Evolutionary conservation across 64 coral and sea anemone genomes (phyloP).

Genomic region (Pocillopora damicornis): DNA sequence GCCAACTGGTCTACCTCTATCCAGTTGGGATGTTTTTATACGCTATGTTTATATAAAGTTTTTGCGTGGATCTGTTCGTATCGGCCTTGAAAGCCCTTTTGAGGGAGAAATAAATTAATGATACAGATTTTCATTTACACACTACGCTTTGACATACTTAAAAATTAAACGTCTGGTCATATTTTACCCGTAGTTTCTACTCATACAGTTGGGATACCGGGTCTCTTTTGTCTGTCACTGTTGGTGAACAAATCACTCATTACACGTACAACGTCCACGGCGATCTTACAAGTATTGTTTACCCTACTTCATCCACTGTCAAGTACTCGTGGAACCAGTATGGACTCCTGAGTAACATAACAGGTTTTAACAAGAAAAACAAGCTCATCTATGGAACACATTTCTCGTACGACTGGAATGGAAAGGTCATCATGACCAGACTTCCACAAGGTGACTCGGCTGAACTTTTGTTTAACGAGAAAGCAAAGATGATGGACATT

Average conservation of each 20-base stretch:
- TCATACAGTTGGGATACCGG: constrained; percentile 28
- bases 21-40: too few species aligned
- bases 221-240: constrained; percentile 47
- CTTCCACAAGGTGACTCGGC: constrained; percentile 24
- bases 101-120: too few species aligned
- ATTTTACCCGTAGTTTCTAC: constrained; percentile 59
- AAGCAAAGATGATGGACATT: constrained; percentile 21
- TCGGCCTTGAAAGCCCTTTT: too few species aligned
- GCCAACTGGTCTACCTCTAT: too few species aligned
- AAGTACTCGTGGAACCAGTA: constrained; percentile 58
- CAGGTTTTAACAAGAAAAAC: constrained; percentile 49
- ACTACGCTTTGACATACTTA: too few species aligned
- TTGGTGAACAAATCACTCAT: constrained; percentile 18
- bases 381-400: constrained; percentile 22
- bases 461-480: constrained; percentile 8
- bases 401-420: constrained; percentile 73
- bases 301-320: constrained; percentile 38
- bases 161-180: too few species aligned
- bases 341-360: constrained; percentile 43
- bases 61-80: too few species aligned
- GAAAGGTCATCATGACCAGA: constrained; percentile 39
- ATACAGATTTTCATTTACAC: too few species aligned
- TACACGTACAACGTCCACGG: constrained; percentile 50
- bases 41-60: too few species aligned
- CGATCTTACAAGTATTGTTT: constrained; percentile 71